Base-by-base conservation (phyloP, 1,140 invertebrate genomes). In the Drosophila chauvacae region DNA sequence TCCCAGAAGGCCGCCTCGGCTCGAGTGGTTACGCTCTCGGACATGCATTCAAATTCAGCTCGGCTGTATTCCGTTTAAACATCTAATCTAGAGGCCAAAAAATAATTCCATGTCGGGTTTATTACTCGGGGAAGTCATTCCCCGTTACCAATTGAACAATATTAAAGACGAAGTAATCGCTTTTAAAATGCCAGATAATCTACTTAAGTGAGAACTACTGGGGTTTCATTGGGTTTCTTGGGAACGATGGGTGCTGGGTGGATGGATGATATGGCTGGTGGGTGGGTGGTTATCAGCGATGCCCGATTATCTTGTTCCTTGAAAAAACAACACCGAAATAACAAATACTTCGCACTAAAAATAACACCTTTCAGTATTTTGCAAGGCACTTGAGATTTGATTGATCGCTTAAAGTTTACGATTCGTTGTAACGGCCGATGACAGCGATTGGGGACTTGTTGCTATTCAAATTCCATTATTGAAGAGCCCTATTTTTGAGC, bases 161-260 rank as follows among this genome's bases (percentile, higher is more conserved):
- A 16, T 26, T 41, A 4, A 16, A 44, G n/a, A 20, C 11, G 4
- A 13, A 10, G 11, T 39, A 42, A 60, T 60, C 53, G 53, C 23
- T 30, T 20, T 59, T 30, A 20, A 64, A 42, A 23, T 13, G 18
- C 14, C 62, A 18, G 16, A 64, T 64, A 60, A 60, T 61, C 56
- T 18, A 6, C 37, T 16, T 16, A 14, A 18, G 0, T 20, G 13
- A 14, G 20, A 23, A 9, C 45, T 9, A 26, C 18, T 47, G 23
- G 47, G 4, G 9, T 51, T 18, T 14, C 33, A 23, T 55, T 16
- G 33, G 14, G 9, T 14, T 44, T 64, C 11, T 14, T 18, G 18
- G 10, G 7, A 63, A 30, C 55, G 3, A 26, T 37, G 7, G 20
- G 13, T 23, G 7, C 9, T 45, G 6, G 20, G 14, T 9, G 16